phyloP scores from a whole-genome alignment of 2,113 vertebrate species.

The Porphyrio hochstetteri region DNA sequence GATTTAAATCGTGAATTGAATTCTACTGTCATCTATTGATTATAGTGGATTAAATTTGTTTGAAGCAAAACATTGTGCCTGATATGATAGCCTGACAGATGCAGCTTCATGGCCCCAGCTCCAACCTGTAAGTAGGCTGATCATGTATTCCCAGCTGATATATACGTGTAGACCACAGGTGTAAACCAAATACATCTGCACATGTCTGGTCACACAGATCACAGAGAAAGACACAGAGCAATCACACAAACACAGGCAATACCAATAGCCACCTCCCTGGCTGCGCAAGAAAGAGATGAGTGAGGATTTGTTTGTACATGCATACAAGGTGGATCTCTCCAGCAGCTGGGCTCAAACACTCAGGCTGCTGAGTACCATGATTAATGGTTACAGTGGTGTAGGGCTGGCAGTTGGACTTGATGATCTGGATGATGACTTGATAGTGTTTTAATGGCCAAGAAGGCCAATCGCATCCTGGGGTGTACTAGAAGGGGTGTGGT shows the following conservation, averaged over 20 bases:
- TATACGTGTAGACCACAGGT: fast-evolving
- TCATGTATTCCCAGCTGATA: background rate
- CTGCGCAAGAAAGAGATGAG: background rate
- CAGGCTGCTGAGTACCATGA: too few species aligned
- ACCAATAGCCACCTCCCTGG: background rate
- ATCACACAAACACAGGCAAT: too few species aligned
- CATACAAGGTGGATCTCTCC: background rate
- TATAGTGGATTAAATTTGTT: background rate
- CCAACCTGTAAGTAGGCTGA: background rate
- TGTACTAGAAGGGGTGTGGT: too few species aligned
- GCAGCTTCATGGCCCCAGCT: background rate
- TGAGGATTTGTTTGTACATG: background rate
- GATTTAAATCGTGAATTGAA: background rate
- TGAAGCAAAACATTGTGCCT: background rate
- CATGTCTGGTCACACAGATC: background rate
- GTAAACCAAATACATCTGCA: background rate
- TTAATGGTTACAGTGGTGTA: too few species aligned
- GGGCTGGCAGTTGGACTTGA: too few species aligned
- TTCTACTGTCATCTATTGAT: background rate
- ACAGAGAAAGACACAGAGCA: background rate
- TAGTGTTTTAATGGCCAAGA: too few species aligned
- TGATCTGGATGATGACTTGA: too few species aligned
- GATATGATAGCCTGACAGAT: background rate
- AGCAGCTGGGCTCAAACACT: background rate
- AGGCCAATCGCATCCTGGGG: too few species aligned